Evolutionary conservation across 2,888 invertebrate species (phyloP).

Genomic region (Palloptera scutellata): DNA sequence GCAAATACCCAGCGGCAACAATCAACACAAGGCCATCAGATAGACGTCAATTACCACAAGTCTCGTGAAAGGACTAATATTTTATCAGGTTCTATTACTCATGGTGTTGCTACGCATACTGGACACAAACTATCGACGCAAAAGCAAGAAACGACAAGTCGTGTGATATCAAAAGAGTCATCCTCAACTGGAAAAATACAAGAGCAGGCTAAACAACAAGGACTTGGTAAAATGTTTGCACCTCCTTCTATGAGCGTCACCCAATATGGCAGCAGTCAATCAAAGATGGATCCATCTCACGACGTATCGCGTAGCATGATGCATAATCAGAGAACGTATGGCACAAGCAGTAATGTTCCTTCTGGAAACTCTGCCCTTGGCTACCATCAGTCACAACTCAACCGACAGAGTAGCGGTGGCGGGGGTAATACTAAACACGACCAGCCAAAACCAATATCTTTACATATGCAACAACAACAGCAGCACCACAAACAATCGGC

Average conservation of each 20-base stretch:
- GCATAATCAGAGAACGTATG: constrained; percentile 39
- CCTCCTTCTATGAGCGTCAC: constrained; percentile 40
- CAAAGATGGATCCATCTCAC: constrained; percentile 37
- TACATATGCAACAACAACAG: constrained; percentile 46
- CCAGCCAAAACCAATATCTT: constrained; percentile 46
- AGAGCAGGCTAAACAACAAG: constrained; percentile 25
- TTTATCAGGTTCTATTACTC: constrained; percentile 38
- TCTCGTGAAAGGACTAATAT: constrained; percentile 46
- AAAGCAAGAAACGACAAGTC: constrained; percentile 44
- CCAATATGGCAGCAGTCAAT: constrained; percentile 35
- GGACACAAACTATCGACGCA: constrained; percentile 48
- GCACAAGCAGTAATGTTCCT: constrained; percentile 36
- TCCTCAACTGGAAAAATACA: constrained; percentile 34
- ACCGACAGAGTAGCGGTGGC: constrained; percentile 44
- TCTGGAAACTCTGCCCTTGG: constrained; percentile 29
- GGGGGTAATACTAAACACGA: constrained; percentile 49
- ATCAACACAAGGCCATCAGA: constrained; percentile 35
- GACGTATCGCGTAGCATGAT: constrained; percentile 42
- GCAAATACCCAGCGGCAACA: constrained; percentile 42
- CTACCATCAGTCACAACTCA: constrained; percentile 43
- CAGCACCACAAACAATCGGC: constrained; percentile 38
- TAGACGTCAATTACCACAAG: constrained; percentile 58
- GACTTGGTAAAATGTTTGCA: constrained; percentile 32
- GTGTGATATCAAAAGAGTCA: constrained; percentile 42
- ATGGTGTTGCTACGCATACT: constrained; percentile 37